phyloP scores from a whole-genome alignment of 2,113 vertebrate species.

The Gadus chalcogrammus region DNA sequence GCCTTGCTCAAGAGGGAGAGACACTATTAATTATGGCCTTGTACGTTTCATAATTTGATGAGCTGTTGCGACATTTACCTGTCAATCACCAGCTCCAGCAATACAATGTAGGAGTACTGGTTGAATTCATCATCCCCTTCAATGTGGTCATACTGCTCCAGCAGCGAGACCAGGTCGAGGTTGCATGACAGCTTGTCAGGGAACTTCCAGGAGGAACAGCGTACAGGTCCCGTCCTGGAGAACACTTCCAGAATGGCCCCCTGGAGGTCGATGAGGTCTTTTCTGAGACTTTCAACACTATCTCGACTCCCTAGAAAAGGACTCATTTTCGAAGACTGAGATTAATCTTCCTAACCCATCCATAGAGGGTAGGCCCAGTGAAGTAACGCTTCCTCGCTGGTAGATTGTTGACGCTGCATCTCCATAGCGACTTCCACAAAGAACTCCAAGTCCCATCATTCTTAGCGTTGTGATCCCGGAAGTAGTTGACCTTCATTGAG shows the following conservation, averaged over 20 bases:
- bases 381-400: neutral
- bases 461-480: conserved; percentile 50
- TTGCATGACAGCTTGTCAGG: conserved; percentile 83
- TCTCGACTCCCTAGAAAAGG: conserved; percentile 74
- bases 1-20: conserved; percentile 58
- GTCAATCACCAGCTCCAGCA: conserved; percentile 82
- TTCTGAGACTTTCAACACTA: conserved; percentile 85
- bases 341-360: neutral
- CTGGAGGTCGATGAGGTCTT: conserved; percentile 88
- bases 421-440: conserved; percentile 45
- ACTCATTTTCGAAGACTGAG: conserved; percentile 50
- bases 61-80: neutral
- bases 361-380: neutral
- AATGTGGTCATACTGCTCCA: conserved; percentile 80
- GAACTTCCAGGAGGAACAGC: conserved; percentile 89
- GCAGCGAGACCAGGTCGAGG: conserved; percentile 79
- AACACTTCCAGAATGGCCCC: conserved; percentile 80
- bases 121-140: conserved; percentile 79
- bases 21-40: neutral
- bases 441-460: conserved; percentile 55
- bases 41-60: neutral
- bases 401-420: conserved; percentile 38
- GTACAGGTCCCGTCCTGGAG: conserved; percentile 78
- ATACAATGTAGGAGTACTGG: conserved; percentile 83
- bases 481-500: conserved; percentile 55